Percentiles rank a stretch among this genome's conserved stretches.
These are phyloP conservation scores for Haemorhous mexicanus DNA, from an alignment of 2,113 vertebrate genomes.

Conservation along the genomic window DNA sequence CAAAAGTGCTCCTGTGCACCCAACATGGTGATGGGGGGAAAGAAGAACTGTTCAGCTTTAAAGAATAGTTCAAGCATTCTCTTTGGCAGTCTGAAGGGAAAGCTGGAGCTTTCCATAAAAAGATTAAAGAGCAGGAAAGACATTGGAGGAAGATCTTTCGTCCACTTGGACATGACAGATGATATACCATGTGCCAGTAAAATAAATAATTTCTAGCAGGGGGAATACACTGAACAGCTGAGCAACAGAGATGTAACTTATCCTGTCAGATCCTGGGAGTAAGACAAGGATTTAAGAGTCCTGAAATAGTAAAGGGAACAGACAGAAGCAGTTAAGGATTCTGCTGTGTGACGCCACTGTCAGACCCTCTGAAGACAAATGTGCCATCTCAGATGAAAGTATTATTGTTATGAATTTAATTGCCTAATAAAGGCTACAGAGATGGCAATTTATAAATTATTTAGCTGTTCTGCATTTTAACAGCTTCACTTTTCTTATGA, in stretches of 20 bases:
- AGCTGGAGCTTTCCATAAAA: neutral
- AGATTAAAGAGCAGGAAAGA: slow-evolving; percentile 32
- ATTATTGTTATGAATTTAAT: neutral
- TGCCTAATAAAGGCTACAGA: neutral
- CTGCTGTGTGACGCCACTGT: neutral
- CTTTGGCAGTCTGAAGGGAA: neutral
- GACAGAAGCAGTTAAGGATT: neutral
- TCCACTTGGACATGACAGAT: slow-evolving; percentile 21
- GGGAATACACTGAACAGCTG: slow-evolving; percentile 23
- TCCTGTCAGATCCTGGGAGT: neutral
- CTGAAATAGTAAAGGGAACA: neutral
- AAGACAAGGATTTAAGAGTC: neutral
- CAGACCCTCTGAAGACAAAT: slow-evolving; percentile 5
- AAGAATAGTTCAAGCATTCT: neutral
- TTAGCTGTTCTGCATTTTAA: neutral
- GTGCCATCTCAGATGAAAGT: neutral
- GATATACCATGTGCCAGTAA: neutral
- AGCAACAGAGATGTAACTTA: slow-evolving; percentile 23
- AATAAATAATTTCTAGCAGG: slow-evolving; percentile 50
- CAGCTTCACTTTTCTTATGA: neutral
- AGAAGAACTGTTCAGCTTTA: neutral
- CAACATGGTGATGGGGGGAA: neutral
- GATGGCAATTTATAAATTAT: neutral
- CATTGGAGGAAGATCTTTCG: neutral
- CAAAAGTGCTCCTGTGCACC: neutral